These are phyloP conservation scores for Panthera tigris DNA, from an alignment of 2,113 vertebrate genomes.

Conservation along the genomic window DNA sequence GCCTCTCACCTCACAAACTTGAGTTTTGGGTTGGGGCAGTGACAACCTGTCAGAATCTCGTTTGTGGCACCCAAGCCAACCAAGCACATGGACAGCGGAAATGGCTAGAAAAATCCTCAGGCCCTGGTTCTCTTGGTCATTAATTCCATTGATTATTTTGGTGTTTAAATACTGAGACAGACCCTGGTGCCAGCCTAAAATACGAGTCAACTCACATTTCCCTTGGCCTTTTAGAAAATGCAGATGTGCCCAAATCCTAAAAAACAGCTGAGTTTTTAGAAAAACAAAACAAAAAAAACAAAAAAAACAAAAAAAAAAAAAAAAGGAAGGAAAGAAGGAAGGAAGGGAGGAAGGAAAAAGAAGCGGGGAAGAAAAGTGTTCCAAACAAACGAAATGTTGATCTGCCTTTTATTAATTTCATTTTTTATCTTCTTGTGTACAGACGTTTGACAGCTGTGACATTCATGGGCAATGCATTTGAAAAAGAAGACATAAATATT, in stretches of 20 bases:
- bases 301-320: conserved; percentile 19
- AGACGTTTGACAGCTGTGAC: conserved; percentile 96
- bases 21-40: conserved; percentile 57
- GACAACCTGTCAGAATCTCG: conserved; percentile 64
- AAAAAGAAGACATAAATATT: conserved; percentile 97
- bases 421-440: conserved; percentile 91
- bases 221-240: conserved; percentile 69
- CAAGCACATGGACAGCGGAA: conserved; percentile 48
- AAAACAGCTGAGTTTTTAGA: conserved; percentile 62
- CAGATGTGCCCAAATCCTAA: conserved; percentile 60
- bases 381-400: conserved; percentile 93
- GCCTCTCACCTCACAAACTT: conserved; percentile 71
- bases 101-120: conserved; percentile 68
- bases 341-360: conserved; percentile 30
- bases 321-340: conserved; percentile 52
- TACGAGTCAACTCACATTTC: conserved; percentile 66
- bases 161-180: conserved; percentile 73
- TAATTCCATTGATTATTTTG: conserved; percentile 76
- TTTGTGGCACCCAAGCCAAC: conserved; percentile 53
- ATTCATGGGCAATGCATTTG: conserved; percentile 95
- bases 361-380: conserved; percentile 74
- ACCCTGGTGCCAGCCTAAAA: conserved; percentile 58
- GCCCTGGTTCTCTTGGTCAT: conserved; percentile 63
- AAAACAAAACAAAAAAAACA: background rate
- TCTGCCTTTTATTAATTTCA: conserved; percentile 95